These are phyloP conservation scores for Myocastor coypus DNA, from an alignment of 2,113 vertebrate genomes.

Conservation along the genomic window DNA sequence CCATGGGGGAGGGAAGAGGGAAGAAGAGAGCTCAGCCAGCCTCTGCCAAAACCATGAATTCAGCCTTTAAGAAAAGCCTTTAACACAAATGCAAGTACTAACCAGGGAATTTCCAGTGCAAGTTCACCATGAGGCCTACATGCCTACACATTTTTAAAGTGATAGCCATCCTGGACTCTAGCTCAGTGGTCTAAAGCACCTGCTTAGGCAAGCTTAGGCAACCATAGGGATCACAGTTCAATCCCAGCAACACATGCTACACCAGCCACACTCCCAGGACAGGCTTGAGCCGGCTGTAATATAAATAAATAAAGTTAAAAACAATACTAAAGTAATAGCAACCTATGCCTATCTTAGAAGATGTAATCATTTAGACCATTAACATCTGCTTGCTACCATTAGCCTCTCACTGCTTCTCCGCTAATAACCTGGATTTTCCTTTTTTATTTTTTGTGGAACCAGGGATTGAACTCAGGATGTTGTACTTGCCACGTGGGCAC, in stretches of 20 bases:
- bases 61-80: slow-evolving; percentile 35
- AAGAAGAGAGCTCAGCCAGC: neutral
- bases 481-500: too few relatives aligned
- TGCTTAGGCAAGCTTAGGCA: too few relatives aligned
- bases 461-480: too few relatives aligned
- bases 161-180: too few relatives aligned
- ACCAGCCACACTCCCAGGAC: too few relatives aligned
- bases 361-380: neutral
- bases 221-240: too few relatives aligned
- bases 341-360: neutral
- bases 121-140: neutral
- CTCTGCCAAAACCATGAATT: neutral
- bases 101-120: neutral
- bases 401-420: neutral
- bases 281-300: too few relatives aligned
- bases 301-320: too few relatives aligned
- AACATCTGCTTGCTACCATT: neutral
- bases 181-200: too few relatives aligned
- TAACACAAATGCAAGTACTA: neutral
- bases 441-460: too few relatives aligned
- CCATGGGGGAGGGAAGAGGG: neutral
- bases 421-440: neutral
- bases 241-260: too few relatives aligned
- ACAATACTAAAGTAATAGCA: too few relatives aligned
- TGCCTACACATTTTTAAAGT: neutral